Evolutionary conservation across 2,888 invertebrate genomes (phyloP), one percentile per base, ranked within the genome.

Genomic region (Eupithecia tripunctaria): DNA sequence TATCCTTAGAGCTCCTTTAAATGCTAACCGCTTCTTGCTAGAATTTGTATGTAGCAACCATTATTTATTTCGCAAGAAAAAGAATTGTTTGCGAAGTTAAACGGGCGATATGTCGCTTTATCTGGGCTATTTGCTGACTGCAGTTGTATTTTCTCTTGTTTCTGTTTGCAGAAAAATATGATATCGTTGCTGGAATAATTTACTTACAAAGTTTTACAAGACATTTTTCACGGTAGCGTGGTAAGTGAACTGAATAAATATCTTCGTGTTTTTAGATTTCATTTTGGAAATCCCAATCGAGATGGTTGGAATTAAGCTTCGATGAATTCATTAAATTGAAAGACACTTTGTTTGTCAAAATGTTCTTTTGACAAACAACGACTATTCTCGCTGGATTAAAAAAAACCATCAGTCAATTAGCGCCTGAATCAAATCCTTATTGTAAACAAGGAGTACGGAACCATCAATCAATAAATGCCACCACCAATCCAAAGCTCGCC

Each of bases 1-100:
- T 87, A 90, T 89, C 88, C 88, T 85, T 80, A 82, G 74, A 78
- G 80, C 78, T 67, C 72, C 72, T 77, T 81, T 82, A 81, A 85
- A 85, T 82, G 83, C 82, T 81, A 81, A 83, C 82, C 81, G 78
- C 81, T 79, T 78, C 60, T 67, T 77, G 70, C 68, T 51, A 59
- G 80, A 84, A 84, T 84, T 80, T 80, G 75, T 81, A 78, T 80
- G 76, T 71, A 70, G 60, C 51, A 71, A 69, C 76, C 71, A 70
- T 79, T 78, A 78, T 78, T 79, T 81, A 80, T 79, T 81, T 80
- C 36, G 47, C 14, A 66, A 43, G 68, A 68, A 68, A 72, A 72
- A 74, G 73, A 73, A 81, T 79, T 83, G 78, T 82, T 81, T 81
- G 69, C 66, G 62, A 68, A 74, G 71, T 71, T 69, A 74, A 74